Base-by-base conservation (phyloP, 2,113 vertebrate species). In the Epinephelus lanceolatus region DNA sequence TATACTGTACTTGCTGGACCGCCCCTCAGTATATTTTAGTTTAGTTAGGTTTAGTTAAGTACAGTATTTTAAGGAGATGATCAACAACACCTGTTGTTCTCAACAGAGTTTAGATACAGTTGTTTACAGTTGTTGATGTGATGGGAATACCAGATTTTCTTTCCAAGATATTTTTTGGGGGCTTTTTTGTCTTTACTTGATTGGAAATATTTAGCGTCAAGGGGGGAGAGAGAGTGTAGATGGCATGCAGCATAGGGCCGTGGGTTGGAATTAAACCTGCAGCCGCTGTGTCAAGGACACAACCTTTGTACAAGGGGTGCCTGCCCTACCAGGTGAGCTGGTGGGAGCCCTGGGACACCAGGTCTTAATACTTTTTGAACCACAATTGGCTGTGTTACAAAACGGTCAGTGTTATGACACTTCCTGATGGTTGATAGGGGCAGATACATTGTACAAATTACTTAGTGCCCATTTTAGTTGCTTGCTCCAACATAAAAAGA, bases 391-490 rank as follows among this genome's bases (percentile, higher is more conserved):
- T 27, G 61, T 53, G n/a, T 23, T 21, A 42, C 52, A 70, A 70
- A 17, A 51, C 19, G 13, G n/a, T 63, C 7, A 25, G 8, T 40
- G 21, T 51, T 17, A 3, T 52, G 51, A 25, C n/a, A 23, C 37
- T 37, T 71, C n/a, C 15, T 49, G 70, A 72, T 53, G 7, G 6
- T 2, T 4, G 21, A 78, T 78, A 84, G 37, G 19, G 15, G 21
- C 37, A 1, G 10, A 40, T n/a, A 10, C 19, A 51, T 42, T 6
- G 30, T 27, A 33, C 3, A 27, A 60, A 66, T 84, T 4, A 66
- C 33, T 77, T 52, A 49, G 45, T 45, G 56, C 9, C 21, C 37
- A 73, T 77, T 83, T 67, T 47, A 85, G 40, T 78, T 52, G 10
- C 30, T 65, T 42, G 42, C 59, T 30, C 13, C 45, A 57, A 75